These are phyloP conservation scores for Thalpophila matura DNA, from an alignment of 2,888 invertebrate species.

Conservation along the genomic window DNA sequence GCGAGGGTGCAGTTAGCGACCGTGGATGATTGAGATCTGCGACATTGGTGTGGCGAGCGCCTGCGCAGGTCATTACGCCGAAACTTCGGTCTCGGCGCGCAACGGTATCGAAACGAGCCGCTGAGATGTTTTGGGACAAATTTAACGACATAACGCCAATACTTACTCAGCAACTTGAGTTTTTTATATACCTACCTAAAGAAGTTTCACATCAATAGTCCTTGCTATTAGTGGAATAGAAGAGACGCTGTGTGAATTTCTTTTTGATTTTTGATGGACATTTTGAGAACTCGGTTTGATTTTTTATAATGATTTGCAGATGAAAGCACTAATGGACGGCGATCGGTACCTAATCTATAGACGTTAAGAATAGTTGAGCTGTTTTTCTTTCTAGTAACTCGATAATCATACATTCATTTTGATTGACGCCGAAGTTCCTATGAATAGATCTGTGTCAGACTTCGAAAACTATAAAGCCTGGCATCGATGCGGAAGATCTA, in stretches of 20 bases:
- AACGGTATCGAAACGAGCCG: slow-evolving; percentile 75
- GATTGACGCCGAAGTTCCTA: slow-evolving; percentile 70
- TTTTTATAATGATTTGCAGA: slow-evolving; percentile 48
- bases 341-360: slow-evolving; percentile 55
- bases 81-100: slow-evolving; percentile 59
- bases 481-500: slow-evolving; percentile 60
- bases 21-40: slow-evolving; percentile 74
- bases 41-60: slow-evolving; percentile 70
- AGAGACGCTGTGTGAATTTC: slow-evolving; percentile 32
- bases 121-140: slow-evolving; percentile 71
- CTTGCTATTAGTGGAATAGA: slow-evolving; percentile 28
- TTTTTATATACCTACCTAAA: slow-evolving; percentile 33
- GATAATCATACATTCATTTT: slow-evolving; percentile 66
- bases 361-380: slow-evolving; percentile 45
- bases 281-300: slow-evolving; percentile 54
- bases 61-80: slow-evolving; percentile 76
- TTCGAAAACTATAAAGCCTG: slow-evolving; percentile 63
- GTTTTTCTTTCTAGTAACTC: slow-evolving; percentile 59
- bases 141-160: slow-evolving; percentile 67
- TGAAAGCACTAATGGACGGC: slow-evolving; percentile 59
- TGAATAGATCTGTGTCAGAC: slow-evolving; percentile 69
- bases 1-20: slow-evolving; percentile 66
- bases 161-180: slow-evolving; percentile 53
- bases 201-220: slow-evolving; percentile 31
- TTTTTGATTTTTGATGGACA: slow-evolving; percentile 54